A percentile compares a stretch with the other conserved stretches of the same genome.
Evolutionary conservation across 2,113 vertebrate genomes (phyloP).

Genomic region (Jaculus jaculus): DNA sequence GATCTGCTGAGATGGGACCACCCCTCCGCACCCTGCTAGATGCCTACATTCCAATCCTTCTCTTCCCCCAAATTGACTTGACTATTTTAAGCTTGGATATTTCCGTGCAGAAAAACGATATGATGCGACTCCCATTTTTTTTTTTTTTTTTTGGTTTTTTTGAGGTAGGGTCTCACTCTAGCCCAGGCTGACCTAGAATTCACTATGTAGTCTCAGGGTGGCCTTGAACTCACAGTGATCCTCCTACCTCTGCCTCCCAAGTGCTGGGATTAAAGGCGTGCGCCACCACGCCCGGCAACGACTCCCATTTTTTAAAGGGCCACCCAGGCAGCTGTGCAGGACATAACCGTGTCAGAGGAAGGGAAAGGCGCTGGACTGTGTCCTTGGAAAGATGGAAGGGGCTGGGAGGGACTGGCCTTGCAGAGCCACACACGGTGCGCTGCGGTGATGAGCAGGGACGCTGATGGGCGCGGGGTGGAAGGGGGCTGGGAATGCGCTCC

Average conservation of each 20-base stretch:
- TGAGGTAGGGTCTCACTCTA: too few species aligned
- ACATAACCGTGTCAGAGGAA: background rate
- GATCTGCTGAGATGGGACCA: background rate
- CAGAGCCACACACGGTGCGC: background rate
- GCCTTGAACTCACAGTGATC: too few species aligned
- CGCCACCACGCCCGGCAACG: too few species aligned
- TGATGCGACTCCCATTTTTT: background rate
- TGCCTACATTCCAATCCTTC: background rate
- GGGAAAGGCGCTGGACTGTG: background rate
- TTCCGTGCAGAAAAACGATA: background rate
- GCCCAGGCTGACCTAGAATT: too few species aligned
- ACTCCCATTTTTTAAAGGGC: background rate
- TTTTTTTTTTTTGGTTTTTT: too few species aligned
- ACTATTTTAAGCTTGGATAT: background rate
- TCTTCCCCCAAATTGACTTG: background rate
- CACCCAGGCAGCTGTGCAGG: background rate
- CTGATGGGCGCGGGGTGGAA: background rate
- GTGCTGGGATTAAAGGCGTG: too few species aligned
- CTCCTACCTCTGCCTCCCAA: too few species aligned
- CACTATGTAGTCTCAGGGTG: too few species aligned
- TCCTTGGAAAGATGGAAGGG: background rate
- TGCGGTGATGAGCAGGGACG: background rate
- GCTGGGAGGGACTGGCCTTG: background rate
- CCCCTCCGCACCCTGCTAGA: fast-evolving
- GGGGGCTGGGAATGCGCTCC: background rate